phyloP scores from a whole-genome alignment of 2,888 invertebrate genomes.

The Luperina testacea region DNA sequence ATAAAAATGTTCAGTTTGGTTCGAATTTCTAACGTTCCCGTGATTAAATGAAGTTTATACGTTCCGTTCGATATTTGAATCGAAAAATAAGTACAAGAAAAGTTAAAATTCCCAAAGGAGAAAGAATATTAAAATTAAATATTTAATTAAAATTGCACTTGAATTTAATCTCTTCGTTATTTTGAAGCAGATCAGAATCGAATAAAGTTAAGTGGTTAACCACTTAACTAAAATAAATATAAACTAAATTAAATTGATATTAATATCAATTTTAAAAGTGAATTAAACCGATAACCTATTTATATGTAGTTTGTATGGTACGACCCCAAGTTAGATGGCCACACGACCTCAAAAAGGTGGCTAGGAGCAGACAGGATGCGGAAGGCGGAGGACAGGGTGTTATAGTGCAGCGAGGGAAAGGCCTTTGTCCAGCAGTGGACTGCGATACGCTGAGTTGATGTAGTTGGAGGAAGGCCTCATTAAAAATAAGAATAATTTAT shows the following conservation, averaged over 20 bases:
- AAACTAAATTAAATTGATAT: too few species aligned
- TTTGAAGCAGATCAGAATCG: not conserved
- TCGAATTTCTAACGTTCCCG: conserved; percentile 19
- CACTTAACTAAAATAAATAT: too few species aligned
- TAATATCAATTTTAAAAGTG: too few species aligned
- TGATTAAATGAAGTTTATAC: conserved; percentile 42
- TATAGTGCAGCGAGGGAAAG: too few species aligned
- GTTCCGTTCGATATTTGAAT: not conserved
- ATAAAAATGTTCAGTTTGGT: conserved; percentile 50
- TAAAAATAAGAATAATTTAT: not conserved
- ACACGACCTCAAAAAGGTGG: too few species aligned
- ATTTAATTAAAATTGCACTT: not conserved
- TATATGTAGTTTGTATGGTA: not conserved
- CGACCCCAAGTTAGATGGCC: too few species aligned
- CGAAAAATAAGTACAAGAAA: not conserved
- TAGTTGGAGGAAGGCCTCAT: not conserved
- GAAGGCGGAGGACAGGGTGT: too few species aligned
- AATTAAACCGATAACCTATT: not conserved
- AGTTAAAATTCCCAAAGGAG: too few species aligned
- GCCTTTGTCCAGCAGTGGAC: too few species aligned
- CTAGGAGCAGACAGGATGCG: too few species aligned
- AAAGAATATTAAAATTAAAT: not conserved
- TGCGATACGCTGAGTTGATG: not conserved
- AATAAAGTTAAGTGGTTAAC: not conserved
- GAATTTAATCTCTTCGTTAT: not conserved